Evolutionary conservation across 1,140 invertebrate species (phyloP).

Genomic region (Dendrolimus kikuchii): DNA sequence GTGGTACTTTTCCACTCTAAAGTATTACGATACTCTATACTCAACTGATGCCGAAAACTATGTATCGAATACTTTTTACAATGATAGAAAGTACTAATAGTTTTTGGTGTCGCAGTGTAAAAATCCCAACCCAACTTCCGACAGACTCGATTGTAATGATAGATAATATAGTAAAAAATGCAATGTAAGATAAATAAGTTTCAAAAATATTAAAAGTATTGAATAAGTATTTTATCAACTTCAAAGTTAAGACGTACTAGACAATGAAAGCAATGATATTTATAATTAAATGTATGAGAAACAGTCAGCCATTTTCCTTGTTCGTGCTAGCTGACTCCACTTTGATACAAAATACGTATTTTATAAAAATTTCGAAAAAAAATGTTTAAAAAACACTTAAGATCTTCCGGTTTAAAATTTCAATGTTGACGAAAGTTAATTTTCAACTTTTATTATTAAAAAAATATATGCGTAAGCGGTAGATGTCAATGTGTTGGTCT

Average conservation of each 20-base stretch:
- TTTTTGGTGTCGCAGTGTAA: background rate
- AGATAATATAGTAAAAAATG: constrained; percentile 57
- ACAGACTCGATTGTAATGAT: constrained; percentile 48
- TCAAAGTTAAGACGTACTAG: constrained; percentile 54
- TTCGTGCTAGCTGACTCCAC: constrained; percentile 58
- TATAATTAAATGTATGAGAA: constrained; percentile 52
- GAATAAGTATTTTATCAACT: constrained; percentile 68
- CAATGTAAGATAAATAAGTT: constrained; percentile 68
- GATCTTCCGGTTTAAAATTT: constrained; percentile 57
- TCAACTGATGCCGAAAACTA: background rate
- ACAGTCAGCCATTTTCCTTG: constrained; percentile 58
- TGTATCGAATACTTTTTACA: background rate
- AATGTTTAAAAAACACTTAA: constrained; percentile 45
- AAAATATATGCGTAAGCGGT: constrained; percentile 47
- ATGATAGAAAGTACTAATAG: constrained; percentile 1
- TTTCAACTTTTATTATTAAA: constrained; percentile 62
- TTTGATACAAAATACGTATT: constrained; percentile 69
- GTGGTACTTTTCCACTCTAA: background rate
- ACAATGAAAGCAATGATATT: constrained; percentile 67
- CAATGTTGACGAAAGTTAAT: constrained; percentile 53
- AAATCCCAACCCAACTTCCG: constrained; percentile 35
- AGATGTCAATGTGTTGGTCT: constrained; percentile 61
- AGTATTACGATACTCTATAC: background rate
- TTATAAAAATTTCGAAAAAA: constrained; percentile 57
- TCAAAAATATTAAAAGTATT: constrained; percentile 60